Conservation (phyloP, 1,140 invertebrate genomes). For the Scaptomyza montana region DNA sequence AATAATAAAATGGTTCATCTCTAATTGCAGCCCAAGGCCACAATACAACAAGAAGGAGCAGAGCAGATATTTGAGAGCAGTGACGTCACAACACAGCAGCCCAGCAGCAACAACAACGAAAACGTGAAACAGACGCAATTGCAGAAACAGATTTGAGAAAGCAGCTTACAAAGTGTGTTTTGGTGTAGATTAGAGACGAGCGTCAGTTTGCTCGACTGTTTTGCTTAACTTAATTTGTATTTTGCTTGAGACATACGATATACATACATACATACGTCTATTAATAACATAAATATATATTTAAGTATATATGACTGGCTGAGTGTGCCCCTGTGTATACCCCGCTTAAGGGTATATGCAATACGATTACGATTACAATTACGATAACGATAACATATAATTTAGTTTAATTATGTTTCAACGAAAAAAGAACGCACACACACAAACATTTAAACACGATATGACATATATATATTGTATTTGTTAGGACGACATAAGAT, state of each 20-base stretch:
- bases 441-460: constrained; percentile 16
- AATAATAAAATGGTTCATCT: constrained; percentile 9
- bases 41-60: constrained; percentile 2
- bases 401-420: constrained; percentile 45
- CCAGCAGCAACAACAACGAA: constrained; percentile 1
- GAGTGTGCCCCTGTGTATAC: constrained; percentile 42
- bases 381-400: constrained; percentile 30
- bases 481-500: constrained; percentile 64
- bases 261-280: constrained; percentile 3
- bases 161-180: constrained; percentile 23
- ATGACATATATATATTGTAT: constrained; percentile 37
- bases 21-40: constrained; percentile 51
- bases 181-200: constrained; percentile 10
- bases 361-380: constrained; percentile 29
- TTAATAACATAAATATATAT: constrained; percentile 15
- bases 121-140: neutral
- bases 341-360: constrained; percentile 25
- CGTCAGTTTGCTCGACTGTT: constrained; percentile 23
- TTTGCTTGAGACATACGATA: constrained; percentile 41
- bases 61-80: constrained; percentile 9
- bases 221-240: constrained; percentile 25
- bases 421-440: constrained; percentile 47
- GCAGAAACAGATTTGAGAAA: constrained; percentile 16
- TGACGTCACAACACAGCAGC: constrained; percentile 26
- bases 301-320: constrained; percentile 40